phyloP scores from a whole-genome alignment of 2,113 vertebrate genomes.

The Rhagologus leucostigma region DNA sequence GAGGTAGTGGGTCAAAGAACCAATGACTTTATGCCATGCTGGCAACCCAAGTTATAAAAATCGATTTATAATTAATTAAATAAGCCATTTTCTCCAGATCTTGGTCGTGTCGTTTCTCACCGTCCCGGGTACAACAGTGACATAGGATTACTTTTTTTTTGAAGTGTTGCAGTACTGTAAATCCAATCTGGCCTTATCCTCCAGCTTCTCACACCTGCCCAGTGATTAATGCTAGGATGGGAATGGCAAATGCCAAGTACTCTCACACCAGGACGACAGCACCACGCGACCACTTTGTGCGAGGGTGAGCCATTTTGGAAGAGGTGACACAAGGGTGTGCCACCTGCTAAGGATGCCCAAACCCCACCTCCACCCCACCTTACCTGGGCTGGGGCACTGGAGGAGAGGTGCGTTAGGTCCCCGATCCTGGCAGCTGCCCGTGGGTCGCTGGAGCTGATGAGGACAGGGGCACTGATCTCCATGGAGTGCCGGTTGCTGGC shows the following conservation, averaged over 20 bases:
- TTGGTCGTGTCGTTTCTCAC: too few species aligned
- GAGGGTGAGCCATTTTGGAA: neutral
- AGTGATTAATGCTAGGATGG: neutral
- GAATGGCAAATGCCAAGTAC: neutral
- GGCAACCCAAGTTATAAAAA: too few species aligned
- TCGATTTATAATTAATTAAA: too few species aligned
- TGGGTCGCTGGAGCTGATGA: slow-evolving; percentile 96
- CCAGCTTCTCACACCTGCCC: rapidly evolving
- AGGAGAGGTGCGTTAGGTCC: slow-evolving; percentile 80
- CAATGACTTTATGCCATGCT: too few species aligned
- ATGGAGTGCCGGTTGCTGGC: slow-evolving; percentile 95
- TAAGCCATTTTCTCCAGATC: too few species aligned
- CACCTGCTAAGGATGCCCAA: neutral
- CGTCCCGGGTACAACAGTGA: too few species aligned
- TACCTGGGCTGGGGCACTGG: slow-evolving; percentile 82
- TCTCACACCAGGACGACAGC: rapidly evolving
- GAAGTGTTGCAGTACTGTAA: neutral
- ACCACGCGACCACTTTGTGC: rapidly evolving
- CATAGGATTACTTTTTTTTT: neutral
- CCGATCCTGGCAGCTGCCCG: slow-evolving; percentile 90
- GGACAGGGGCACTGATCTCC: slow-evolving; percentile 95
- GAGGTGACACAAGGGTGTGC: rapidly evolving
- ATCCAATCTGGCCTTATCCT: neutral
- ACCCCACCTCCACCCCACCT: neutral
- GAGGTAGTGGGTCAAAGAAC: too few species aligned